Evolutionary conservation across 2,888 invertebrate genomes (phyloP).

Genomic region (Drosophila barbarae): DNA sequence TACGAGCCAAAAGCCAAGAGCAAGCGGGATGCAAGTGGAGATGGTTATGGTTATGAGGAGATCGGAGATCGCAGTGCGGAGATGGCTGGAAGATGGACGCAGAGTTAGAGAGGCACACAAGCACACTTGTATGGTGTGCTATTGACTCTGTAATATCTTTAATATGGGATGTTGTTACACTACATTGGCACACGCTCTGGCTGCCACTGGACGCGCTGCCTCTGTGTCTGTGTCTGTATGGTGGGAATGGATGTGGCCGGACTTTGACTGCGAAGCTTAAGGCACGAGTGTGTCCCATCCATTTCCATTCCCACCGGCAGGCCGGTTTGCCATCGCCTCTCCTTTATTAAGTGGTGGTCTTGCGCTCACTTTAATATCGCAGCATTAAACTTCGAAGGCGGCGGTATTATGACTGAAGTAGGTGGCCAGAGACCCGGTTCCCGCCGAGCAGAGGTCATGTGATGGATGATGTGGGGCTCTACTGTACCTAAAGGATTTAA

Average conservation of each 20-base stretch:
- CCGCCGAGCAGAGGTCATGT: slow-evolving; percentile 35
- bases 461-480: slow-evolving; percentile 47
- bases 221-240: slow-evolving; percentile 32
- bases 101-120: slow-evolving; percentile 19
- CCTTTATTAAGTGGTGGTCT: slow-evolving; percentile 69
- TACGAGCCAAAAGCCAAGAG: slow-evolving; percentile 51
- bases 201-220: slow-evolving; percentile 76
- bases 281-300: slow-evolving; percentile 30
- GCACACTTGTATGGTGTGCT: slow-evolving; percentile 73
- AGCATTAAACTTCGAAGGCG: slow-evolving; percentile 61
- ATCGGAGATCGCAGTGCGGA: slow-evolving; percentile 1
- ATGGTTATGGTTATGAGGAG: slow-evolving; percentile 14
- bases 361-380: slow-evolving; percentile 70
- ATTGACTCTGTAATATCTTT: slow-evolving; percentile 76
- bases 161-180: slow-evolving; percentile 78
- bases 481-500: slow-evolving; percentile 48
- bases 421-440: slow-evolving; percentile 57
- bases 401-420: slow-evolving; percentile 69
- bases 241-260: slow-evolving; percentile 15
- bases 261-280: slow-evolving; percentile 6
- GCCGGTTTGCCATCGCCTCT: slow-evolving; percentile 44
- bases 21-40: slow-evolving; percentile 16
- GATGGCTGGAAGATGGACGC: slow-evolving; percentile 19
- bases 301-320: slow-evolving; percentile 18
- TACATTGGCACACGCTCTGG: slow-evolving; percentile 79